Conservation (phyloP, 2,797 vertebrate genomes). For the Hypotaenidia philippensis region DNA sequence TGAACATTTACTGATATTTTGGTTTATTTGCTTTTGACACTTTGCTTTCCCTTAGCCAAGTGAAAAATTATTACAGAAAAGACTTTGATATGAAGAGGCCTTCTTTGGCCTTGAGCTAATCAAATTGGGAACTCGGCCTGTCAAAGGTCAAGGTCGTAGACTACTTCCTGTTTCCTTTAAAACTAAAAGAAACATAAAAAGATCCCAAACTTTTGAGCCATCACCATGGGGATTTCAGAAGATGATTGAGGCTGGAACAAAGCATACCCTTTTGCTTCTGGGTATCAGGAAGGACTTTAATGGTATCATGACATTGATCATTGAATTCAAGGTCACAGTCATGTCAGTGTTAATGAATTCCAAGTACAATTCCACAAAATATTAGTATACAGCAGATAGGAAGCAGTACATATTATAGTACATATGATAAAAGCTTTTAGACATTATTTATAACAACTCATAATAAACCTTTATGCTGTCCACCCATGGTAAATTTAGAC, state of each 20-base stretch:
- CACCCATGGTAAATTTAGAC: neutral
- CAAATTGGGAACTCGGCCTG: neutral
- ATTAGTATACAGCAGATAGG: neutral
- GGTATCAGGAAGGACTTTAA: constrained; percentile 54
- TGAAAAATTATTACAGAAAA: constrained; percentile 47
- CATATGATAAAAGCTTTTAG: neutral
- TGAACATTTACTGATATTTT: constrained; percentile 19
- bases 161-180: constrained; percentile 64
- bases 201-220: constrained; percentile 38
- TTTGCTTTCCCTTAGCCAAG: constrained; percentile 51
- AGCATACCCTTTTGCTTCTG: constrained; percentile 48
- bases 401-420: neutral
- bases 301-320: constrained; percentile 15
- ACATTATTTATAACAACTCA: neutral
- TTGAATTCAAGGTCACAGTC: constrained; percentile 61
- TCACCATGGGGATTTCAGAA: constrained; percentile 35
- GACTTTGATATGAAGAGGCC: neutral
- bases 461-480: neutral
- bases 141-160: constrained; percentile 26
- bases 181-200: constrained; percentile 59
- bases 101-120: constrained; percentile 42
- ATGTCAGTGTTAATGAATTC: constrained; percentile 29
- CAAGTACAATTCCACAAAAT: constrained; percentile 14
- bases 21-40: constrained; percentile 44
- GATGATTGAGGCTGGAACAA: constrained; percentile 39